Conservation (phyloP, 2,113 vertebrate species). For the Propithecus coquereli region DNA sequence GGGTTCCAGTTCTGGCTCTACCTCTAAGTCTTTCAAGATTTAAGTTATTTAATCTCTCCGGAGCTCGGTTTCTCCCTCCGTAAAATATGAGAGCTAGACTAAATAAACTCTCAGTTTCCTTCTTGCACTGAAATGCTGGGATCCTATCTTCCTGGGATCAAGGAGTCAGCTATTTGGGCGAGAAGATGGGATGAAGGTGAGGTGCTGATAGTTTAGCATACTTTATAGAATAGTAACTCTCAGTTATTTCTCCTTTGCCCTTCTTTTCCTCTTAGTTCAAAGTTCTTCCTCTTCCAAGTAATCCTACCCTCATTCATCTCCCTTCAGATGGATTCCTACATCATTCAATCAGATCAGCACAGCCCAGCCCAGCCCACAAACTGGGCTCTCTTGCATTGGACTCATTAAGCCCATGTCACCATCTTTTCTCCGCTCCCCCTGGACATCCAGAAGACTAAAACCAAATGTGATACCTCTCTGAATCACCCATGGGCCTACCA, state of each 20-base stretch:
- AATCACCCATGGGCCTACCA: background rate
- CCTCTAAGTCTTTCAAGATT: conserved; percentile 1
- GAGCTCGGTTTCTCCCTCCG: background rate
- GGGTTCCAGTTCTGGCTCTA: background rate
- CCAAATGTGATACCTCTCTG: background rate
- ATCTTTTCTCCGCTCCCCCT: conserved; percentile 10
- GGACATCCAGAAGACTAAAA: background rate
- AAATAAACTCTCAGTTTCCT: background rate
- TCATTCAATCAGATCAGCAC: background rate
- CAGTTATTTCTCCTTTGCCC: background rate
- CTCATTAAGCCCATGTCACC: background rate
- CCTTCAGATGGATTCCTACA: background rate
- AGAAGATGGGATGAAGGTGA: background rate
- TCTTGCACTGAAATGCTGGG: background rate
- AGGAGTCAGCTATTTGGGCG: background rate
- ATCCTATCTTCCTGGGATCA: background rate
- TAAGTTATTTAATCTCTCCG: background rate
- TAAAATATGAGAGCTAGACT: background rate
- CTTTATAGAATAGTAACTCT: background rate
- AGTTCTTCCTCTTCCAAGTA: background rate
- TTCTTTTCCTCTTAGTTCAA: background rate
- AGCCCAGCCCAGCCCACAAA: background rate
- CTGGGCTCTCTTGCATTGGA: background rate
- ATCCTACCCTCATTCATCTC: background rate
- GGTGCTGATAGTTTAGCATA: background rate